phyloP scores from a whole-genome alignment of 2,888 invertebrate species.

The Plebejus anna region DNA sequence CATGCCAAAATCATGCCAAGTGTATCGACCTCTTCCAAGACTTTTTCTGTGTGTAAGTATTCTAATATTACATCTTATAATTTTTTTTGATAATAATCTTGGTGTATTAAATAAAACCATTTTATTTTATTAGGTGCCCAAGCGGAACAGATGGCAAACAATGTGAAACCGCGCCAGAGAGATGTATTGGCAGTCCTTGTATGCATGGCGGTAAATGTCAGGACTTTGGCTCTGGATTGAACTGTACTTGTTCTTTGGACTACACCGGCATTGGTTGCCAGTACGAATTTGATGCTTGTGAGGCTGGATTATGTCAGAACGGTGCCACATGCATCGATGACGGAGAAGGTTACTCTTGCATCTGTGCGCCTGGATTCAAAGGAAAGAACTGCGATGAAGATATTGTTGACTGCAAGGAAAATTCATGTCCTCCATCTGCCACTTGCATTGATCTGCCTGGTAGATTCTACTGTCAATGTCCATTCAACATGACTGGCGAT shows the following conservation, averaged over 20 bases:
- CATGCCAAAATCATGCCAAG: conserved; percentile 95
- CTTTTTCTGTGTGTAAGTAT: conserved; percentile 91
- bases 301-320: conserved; percentile 93
- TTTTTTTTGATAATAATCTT: conserved; percentile 27
- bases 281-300: conserved; percentile 95
- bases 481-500: conserved; percentile 97
- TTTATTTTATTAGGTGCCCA: conserved; percentile 83
- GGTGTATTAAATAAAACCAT: conserved; percentile 47
- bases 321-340: conserved; percentile 95
- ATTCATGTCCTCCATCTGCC: conserved; percentile 96
- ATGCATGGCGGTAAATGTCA: conserved; percentile 98
- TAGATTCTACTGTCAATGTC: conserved; percentile 97
- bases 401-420: conserved; percentile 94
- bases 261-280: conserved; percentile 94
- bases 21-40: conserved; percentile 96
- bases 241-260: conserved; percentile 94
- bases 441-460: conserved; percentile 95
- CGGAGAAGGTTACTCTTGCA: conserved; percentile 90
- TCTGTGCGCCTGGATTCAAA: conserved; percentile 89
- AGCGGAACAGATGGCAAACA: conserved; percentile 98
- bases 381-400: conserved; percentile 95
- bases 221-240: conserved; percentile 96
- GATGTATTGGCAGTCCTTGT: conserved; percentile 95
- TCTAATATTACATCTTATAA: not conserved
- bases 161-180: conserved; percentile 97